Evolutionary conservation across 2,797 vertebrate species (phyloP), one percentile per base, ranked within the genome.

Genomic region (Spea hammondii): DNA sequence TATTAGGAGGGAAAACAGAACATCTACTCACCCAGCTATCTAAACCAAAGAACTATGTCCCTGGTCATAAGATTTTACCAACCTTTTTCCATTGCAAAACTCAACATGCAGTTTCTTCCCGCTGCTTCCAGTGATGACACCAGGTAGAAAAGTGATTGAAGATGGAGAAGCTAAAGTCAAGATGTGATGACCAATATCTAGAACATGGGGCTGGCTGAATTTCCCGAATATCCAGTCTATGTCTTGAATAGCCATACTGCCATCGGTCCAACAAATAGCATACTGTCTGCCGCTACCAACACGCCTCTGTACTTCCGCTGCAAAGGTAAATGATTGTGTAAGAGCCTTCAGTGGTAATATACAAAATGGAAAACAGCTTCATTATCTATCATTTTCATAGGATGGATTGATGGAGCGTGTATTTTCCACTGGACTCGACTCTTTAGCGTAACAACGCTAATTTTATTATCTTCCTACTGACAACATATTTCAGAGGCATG

Each of bases 161-260:
- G 77, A 71, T 51, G 79, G 80, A 62, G 68, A 51, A 9, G 77
- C 82, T 49, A 80, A 53, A 3, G 79, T 75, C 46, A 84, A 49
- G 44, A 77, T 72, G 32, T 49, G 68, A 70, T 72, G 78, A 6
- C 80, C 70, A 47, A 80, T 67, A 12, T 46, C 48, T 17, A 84
- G 79, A 48, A 72, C 47, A 11, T 70, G 66, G 8, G 76, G 55
- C 1, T 12, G 47, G 55, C 77, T 80, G 74, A 79, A 83, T 70
- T 73, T 83, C n/a, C 85, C 78, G 68, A 82, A 83, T 17, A 84
- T 84, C 74, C 82, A 85, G 51, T 78, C 55, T 50, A 66, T 70
- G 48, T 78, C 78, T 70, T 85, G 84, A 14, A 80, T 68, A 4
- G 65, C 55, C 67, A 60, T 82, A 70, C 45, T 79, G 48, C 82